Evolutionary conservation across 1,140 invertebrate species (phyloP).

Genomic region (Amphibalanus amphitrite): DNA sequence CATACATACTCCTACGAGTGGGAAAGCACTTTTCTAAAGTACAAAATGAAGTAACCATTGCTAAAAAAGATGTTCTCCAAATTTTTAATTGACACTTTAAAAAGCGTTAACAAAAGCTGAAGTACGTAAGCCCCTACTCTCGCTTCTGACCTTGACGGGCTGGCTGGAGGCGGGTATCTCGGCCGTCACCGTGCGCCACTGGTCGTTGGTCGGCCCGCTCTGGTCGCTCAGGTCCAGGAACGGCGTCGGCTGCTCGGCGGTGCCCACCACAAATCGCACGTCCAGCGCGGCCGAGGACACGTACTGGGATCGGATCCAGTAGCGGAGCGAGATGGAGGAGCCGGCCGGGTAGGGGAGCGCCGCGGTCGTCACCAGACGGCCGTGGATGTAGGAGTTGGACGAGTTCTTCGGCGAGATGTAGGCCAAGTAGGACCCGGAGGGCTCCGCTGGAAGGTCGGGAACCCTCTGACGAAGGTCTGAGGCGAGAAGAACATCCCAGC

Average conservation of each 20-base stretch:
- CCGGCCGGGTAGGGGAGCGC: not conserved
- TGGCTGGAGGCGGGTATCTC: not conserved
- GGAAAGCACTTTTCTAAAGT: no score
- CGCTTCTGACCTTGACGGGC: no score
- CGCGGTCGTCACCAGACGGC: not conserved
- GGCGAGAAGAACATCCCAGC: not conserved
- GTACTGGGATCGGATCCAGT: not conserved
- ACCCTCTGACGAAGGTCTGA: not conserved
- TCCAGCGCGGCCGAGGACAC: not conserved
- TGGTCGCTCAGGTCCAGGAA: not conserved
- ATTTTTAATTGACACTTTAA: no score
- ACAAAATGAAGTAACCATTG: no score
- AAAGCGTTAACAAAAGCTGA: no score
- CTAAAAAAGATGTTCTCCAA: no score
- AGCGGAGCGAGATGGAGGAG: not conserved
- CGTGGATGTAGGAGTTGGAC: not conserved
- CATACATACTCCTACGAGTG: no score
- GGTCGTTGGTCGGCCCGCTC: not conserved
- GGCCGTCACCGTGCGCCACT: not conserved
- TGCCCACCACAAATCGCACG: not conserved
- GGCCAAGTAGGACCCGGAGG: not conserved
- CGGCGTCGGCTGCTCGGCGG: no score
- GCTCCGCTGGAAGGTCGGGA: not conserved
- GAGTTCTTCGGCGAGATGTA: not conserved
- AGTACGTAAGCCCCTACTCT: no score